Percentiles rank a stretch among this genome's conserved stretches.
Conservation (phyloP, 2,888 invertebrate genomes). For the Dyspetes luteomarginatus region DNA sequence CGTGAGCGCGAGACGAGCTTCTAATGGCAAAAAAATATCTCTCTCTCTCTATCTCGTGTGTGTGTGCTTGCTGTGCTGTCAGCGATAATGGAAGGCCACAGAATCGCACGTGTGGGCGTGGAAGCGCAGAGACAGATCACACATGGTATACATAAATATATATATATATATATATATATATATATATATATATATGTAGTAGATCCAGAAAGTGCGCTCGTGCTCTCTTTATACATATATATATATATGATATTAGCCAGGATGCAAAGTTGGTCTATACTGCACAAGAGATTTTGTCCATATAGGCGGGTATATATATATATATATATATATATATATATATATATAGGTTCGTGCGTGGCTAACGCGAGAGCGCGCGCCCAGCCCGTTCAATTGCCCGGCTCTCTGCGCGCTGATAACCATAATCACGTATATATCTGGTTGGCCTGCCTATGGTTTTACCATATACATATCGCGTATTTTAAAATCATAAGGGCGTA, state of each 20-base stretch:
- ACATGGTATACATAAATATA: neutral
- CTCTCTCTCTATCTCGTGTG: too few relatives aligned
- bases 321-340: neutral
- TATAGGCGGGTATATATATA: neutral
- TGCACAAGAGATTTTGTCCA: neutral
- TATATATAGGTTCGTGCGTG: conserved; percentile 74
- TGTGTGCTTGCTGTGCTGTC: conserved; percentile 18
- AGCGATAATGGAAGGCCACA: conserved; percentile 16
- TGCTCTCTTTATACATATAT: neutral
- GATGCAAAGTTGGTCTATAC: conserved; percentile 7
- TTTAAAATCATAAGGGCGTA: too few relatives aligned
- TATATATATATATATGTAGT: neutral
- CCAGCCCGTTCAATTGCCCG: conserved; percentile 75
- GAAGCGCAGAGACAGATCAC: conserved; percentile 31
- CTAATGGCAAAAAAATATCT: too few relatives aligned
- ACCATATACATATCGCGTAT: too few relatives aligned
- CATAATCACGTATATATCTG: conserved; percentile 74
- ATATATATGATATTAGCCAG: too few relatives aligned
- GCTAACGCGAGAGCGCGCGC: conserved; percentile 76
- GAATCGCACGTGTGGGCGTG: conserved; percentile 38
- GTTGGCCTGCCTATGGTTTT: conserved; percentile 36
- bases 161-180: neutral
- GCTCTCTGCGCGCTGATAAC: conserved; percentile 71
- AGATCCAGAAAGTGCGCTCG: neutral
- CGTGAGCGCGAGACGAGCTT: neutral